Evolutionary conservation across 2,797 vertebrate species (phyloP).

Genomic region (Acipenser transmontanus): DNA sequence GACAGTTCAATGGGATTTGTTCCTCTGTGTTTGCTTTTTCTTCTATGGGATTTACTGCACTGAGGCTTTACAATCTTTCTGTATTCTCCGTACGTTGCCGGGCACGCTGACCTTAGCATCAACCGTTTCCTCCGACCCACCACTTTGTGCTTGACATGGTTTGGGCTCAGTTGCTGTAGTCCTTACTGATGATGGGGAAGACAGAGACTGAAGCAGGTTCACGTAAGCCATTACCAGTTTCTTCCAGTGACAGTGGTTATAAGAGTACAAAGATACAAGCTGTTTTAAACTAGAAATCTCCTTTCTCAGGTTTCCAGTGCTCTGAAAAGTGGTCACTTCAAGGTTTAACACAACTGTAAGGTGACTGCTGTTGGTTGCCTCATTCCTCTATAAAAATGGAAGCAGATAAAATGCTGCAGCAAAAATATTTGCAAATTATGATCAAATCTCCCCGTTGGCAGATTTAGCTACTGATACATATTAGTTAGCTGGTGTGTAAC

Average conservation of each 20-base stretch:
- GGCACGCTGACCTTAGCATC: not conserved
- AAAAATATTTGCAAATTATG: not conserved
- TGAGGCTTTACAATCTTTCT: conserved; percentile 8
- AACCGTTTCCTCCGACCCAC: not conserved
- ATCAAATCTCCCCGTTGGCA: not conserved
- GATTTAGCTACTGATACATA: too few relatives aligned
- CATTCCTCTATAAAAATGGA: conserved; percentile 16
- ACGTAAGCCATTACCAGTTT: conserved; percentile 69
- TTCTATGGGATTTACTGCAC: conserved; percentile 1
- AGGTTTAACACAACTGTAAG: conserved; percentile 72
- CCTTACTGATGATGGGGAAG: not conserved
- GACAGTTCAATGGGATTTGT: conserved; percentile 8
- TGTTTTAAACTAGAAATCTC: conserved; percentile 65
- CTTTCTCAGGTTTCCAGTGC: conserved; percentile 42
- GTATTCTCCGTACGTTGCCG: not conserved
- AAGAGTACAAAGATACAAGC: conserved; percentile 76
- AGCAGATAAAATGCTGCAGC: not conserved
- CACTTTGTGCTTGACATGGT: not conserved
- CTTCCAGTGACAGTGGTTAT: conserved; percentile 79
- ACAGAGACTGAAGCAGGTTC: conserved; percentile 37
- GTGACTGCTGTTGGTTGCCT: conserved; percentile 81
- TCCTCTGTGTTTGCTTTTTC: conserved; percentile 21
- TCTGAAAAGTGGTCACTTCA: conserved; percentile 63
- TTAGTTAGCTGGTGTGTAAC: not conserved
- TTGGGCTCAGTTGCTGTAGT: not conserved